Evolutionary conservation across 2,888 invertebrate species (phyloP).

Genomic region (Bombylius major): DNA sequence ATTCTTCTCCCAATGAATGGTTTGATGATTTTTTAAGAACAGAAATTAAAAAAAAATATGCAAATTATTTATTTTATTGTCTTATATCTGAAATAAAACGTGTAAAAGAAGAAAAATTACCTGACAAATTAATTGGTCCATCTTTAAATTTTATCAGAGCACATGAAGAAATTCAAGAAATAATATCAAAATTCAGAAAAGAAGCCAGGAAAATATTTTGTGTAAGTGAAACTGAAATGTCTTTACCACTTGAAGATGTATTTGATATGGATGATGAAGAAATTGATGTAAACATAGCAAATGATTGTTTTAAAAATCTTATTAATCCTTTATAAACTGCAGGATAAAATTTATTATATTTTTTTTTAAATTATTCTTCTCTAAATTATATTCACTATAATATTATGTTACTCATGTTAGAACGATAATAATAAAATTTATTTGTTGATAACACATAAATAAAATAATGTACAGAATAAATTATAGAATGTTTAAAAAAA

Average conservation of each 20-base stretch:
- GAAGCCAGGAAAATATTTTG: conserved; percentile 28
- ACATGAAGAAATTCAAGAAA: conserved; percentile 27
- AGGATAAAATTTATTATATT: no score
- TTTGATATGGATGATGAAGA: conserved; percentile 26
- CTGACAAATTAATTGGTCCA: conserved; percentile 16
- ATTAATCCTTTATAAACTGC: no score
- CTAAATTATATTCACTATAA: no score
- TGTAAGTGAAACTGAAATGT: conserved; percentile 28
- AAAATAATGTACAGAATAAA: no score
- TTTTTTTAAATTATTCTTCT: no score
- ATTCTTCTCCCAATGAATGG: conserved; percentile 17
- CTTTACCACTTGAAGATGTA: conserved; percentile 28
- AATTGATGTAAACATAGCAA: neutral
- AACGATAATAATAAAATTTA: no score
- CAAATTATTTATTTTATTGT: conserved; percentile 27
- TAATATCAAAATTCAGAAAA: conserved; percentile 30
- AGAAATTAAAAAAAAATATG: conserved; percentile 32
- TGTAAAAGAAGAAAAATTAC: conserved; percentile 23
- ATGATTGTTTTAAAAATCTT: no score
- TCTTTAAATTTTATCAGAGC: conserved; percentile 23
- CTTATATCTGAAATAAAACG: conserved; percentile 26
- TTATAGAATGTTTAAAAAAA: no score
- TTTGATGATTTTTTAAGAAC: conserved; percentile 20
- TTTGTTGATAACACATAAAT: no score
- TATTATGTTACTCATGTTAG: no score